These are phyloP conservation scores for Pantherophis vulpinus DNA, from an alignment of 2,797 vertebrate genomes.

Conservation along the genomic window DNA sequence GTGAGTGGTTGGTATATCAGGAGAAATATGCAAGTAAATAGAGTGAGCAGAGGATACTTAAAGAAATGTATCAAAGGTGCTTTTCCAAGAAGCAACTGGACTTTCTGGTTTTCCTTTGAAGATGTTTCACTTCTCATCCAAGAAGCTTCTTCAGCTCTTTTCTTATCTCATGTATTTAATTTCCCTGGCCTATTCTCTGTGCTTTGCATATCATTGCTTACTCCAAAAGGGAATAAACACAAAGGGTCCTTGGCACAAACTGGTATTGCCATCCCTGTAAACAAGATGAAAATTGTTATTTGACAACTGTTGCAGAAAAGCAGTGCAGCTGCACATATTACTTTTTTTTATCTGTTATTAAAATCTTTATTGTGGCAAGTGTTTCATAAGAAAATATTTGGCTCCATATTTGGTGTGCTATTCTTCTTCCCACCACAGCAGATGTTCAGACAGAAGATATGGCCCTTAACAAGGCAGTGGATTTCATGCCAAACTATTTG, in stretches of 20 bases:
- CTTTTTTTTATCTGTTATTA: constrained; percentile 11
- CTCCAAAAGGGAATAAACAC: not conserved
- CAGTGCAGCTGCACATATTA: constrained; percentile 6
- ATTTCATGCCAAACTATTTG: constrained; percentile 17
- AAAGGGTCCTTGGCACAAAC: not conserved
- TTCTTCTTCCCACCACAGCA: constrained; percentile 14
- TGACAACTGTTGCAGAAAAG: not conserved
- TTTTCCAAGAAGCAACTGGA: too few species aligned
- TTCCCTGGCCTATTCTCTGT: not conserved
- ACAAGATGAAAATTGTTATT: constrained; percentile 6
- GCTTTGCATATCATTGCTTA: not conserved
- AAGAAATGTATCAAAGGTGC: not conserved
- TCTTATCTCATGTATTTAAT: not conserved
- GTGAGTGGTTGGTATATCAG: not conserved
- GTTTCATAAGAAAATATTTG: not conserved
- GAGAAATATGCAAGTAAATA: not conserved
- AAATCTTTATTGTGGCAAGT: not conserved
- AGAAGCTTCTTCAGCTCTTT: not conserved
- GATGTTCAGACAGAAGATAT: constrained; percentile 22
- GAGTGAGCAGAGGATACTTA: not conserved
- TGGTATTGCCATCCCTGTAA: not conserved
- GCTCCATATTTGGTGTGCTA: not conserved
- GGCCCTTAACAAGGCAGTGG: constrained; percentile 31
- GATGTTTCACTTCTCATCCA: too few species aligned
- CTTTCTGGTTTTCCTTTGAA: too few species aligned